phyloP scores from a whole-genome alignment of 2,113 vertebrate species.

The Lota lota region DNA sequence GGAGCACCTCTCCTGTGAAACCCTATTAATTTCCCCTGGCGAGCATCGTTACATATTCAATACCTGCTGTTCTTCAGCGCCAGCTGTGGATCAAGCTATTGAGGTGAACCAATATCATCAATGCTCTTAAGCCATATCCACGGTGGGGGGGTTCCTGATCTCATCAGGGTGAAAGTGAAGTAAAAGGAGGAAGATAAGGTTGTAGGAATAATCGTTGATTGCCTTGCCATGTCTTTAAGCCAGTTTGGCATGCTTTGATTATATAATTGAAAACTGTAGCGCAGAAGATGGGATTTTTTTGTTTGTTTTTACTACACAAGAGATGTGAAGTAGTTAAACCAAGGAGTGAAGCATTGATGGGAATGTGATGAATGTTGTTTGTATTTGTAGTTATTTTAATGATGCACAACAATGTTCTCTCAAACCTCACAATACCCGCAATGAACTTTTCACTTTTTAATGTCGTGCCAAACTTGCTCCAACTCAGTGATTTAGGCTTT shows the following conservation, averaged over 20 bases:
- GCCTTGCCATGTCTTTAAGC: neutral
- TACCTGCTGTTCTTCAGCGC: conserved; percentile 46
- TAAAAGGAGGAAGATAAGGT: neutral
- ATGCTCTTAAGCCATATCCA: conserved; percentile 33
- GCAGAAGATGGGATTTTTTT: neutral
- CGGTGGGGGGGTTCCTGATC: conserved; percentile 10
- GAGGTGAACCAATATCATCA: conserved; percentile 43
- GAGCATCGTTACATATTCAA: conserved; percentile 71
- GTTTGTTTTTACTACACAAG: neutral
- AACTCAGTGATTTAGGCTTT: too few relatives aligned
- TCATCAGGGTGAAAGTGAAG: neutral
- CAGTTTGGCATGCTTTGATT: neutral
- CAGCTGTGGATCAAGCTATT: conserved; percentile 45
- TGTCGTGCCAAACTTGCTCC: too few relatives aligned
- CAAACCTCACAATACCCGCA: conserved; percentile 12
- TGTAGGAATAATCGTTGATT: neutral
- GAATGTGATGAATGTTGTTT: conserved; percentile 22
- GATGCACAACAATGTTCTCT: conserved; percentile 31
- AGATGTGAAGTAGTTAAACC: too few relatives aligned
- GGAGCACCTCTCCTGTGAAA: conserved; percentile 50
- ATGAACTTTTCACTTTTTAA: neutral
- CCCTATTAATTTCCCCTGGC: conserved; percentile 69
- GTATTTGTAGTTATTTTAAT: conserved; percentile 31
- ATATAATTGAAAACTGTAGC: neutral
- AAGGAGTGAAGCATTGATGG: conserved; percentile 21